Base-by-base conservation (phyloP, 2,797 vertebrate species). In the Galago senegalensis region DNA sequence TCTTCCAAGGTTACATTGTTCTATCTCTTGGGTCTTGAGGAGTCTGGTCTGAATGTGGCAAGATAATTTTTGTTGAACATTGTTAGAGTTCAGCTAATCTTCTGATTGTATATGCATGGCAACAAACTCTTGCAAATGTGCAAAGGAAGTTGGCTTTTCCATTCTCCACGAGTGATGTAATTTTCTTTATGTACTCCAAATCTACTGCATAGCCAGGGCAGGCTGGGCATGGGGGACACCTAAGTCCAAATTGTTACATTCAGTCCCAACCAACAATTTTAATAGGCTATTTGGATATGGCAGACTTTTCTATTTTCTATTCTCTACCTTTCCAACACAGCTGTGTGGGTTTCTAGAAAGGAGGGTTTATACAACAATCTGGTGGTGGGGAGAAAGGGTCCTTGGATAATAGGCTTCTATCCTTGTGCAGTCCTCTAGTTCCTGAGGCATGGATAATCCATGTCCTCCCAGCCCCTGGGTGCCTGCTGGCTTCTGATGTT, bases 111-210 rank as follows among this genome's bases (percentile, higher is more conserved):
- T 11, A 16, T 67, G 0, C 31, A 21, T 87, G 76, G 63, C 61
- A 76, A 73, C 23, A 37, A 63, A 37, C 34, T n/a, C 67, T 95
- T 67, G 89, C 53, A 91, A 65, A 79, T 13, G 16, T 40, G 29
- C 12, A 46, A 92, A 87, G 73, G 88, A 94, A 85, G 65, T 34
- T 20, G 92, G 82, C 69, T 76, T 81, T 92, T 56, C 31, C 20
- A 5, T 82, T 92, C 94, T 43, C 25, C 31, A 49, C 49, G 56
- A 67, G n/a, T 27, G 31, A 91, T 69, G 31, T 5, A 23, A 23
- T 53, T 37, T 17, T 70, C 67, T 85, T 43, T 63, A 69, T 40
- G 4, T 2, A 72, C 25, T 69, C 17, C 56, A 81, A 46, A 70
- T 17, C 46, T 56, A 31, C 21, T 61, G 1, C 12, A 18, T 49